Evolutionary conservation across 1,140 invertebrate species (phyloP), one percentile per base, ranked within the genome.

Genomic region (Habropoda laboriosa): DNA sequence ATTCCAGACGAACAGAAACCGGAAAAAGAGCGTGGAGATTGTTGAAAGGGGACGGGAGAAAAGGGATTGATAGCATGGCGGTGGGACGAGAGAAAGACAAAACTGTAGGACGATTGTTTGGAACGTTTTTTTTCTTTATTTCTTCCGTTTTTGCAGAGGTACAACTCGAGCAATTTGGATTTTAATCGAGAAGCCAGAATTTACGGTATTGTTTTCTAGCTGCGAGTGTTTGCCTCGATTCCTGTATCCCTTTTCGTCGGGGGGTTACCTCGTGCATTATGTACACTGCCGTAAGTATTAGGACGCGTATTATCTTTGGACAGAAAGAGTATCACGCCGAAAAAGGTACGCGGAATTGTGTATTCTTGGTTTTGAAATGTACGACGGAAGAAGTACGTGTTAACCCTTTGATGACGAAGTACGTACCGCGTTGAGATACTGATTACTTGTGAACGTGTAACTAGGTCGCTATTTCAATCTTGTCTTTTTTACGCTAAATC

Each of bases 151-250:
- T 57, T 53, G 27, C 66, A 27, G 60, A 42, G 45, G 42, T 49
- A 35, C 42, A 61, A 35, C 71, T 35, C 67, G 30, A 82, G 67
- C 74, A 60, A 86, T 83, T 86, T 86, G 53, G 74, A 83, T 80
- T 79, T 80, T 79, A 80, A 81, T 85, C 51, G 82, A 80, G 60
- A 80, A 85, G 63, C 42, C 49, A 55, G 64, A 58, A 74, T 76
- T 79, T 74, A 67, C 72, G 70, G 45, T 71, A 77, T 57, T 73
- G 61, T 83, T 63, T 71, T 51, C 18, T 45, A 24, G 30, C 55
- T 49, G 12, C 53, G 53, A 49, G 63, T 79, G 71, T 79, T 79
- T 32, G n/a, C 53, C 16, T 16, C 40, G 57, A 72, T 73, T 79
- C 51, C 71, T 35, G 64, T 85, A 83, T 81, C 42, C 61, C 45